These are phyloP conservation scores for Andrena marginata DNA, from an alignment of 2,888 invertebrate species.

Conservation along the genomic window DNA sequence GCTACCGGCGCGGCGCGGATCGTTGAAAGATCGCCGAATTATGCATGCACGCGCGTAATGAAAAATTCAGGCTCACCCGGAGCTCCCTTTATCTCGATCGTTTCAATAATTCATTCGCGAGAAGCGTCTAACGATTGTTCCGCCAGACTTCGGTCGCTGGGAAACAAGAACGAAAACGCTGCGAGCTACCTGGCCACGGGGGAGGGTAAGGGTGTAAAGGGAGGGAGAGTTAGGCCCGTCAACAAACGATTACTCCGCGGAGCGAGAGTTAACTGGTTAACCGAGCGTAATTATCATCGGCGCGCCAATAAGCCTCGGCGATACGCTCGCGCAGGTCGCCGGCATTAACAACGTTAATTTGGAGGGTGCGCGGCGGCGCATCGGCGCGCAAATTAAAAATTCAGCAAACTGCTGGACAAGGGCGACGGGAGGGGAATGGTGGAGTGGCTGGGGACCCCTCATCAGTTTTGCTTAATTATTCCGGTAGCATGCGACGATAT, in stretches of 20 bases:
- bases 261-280: constrained; percentile 42
- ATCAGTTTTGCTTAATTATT: constrained; percentile 76
- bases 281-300: constrained; percentile 54
- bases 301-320: constrained; percentile 36
- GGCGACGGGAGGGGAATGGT: constrained; percentile 7
- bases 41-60: constrained; percentile 28
- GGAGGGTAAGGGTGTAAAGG: neutral
- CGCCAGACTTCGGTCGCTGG: neutral
- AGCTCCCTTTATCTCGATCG: constrained; percentile 10
- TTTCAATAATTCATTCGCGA: constrained; percentile 37
- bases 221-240: neutral
- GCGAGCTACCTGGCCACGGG: neutral
- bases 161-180: neutral
- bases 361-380: constrained; percentile 26
- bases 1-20: constrained; percentile 9
- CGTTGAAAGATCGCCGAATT: constrained; percentile 17
- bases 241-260: neutral
- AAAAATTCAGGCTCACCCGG: constrained; percentile 17
- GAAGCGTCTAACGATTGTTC: constrained; percentile 27
- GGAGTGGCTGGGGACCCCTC: constrained; percentile 31
- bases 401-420: constrained; percentile 51
- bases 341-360: constrained; percentile 60
- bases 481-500: constrained; percentile 74
- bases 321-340: constrained; percentile 16
- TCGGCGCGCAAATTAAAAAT: constrained; percentile 63